Percentiles rank a stretch among this genome's conserved stretches.
These are phyloP conservation scores for Drosophila merina DNA, from an alignment of 2,888 invertebrate species.

Conservation along the genomic window DNA sequence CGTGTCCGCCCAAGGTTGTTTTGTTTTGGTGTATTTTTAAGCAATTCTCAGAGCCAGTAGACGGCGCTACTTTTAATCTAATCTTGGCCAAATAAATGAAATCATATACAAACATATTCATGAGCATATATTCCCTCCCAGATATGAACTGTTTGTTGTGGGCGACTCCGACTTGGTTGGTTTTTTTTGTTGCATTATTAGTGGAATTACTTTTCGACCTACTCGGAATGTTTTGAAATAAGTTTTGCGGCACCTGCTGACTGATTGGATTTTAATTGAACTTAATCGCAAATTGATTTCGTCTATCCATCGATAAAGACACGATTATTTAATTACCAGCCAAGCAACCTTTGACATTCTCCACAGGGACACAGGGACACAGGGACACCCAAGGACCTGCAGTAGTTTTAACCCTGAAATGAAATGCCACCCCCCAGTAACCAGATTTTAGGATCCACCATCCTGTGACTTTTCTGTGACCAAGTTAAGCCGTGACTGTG, in stretches of 20 bases:
- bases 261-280: constrained; percentile 73
- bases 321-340: constrained; percentile 16
- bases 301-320: constrained; percentile 5
- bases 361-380: too few species aligned
- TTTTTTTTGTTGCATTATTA: constrained; percentile 2
- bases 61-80: constrained; percentile 66
- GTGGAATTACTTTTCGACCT: not conserved
- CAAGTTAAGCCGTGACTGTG: constrained; percentile 19
- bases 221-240: constrained; percentile 45
- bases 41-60: constrained; percentile 34
- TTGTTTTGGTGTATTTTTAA: constrained; percentile 28
- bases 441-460: constrained; percentile 9
- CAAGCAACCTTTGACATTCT: constrained; percentile 32
- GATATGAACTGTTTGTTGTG: constrained; percentile 38
- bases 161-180: constrained; percentile 15
- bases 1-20: constrained; percentile 2
- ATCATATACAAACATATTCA: constrained; percentile 30
- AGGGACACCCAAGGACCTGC: constrained; percentile 8
- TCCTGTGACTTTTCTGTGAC: not conserved
- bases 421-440: not conserved
- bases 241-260: constrained; percentile 45
- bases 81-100: constrained; percentile 63
- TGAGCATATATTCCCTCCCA: constrained; percentile 35
- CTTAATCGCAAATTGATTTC: constrained; percentile 51
- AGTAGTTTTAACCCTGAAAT: constrained; percentile 16